These are phyloP conservation scores for Musca vetustissima DNA, from an alignment of 1,140 invertebrate species.

Conservation along the genomic window DNA sequence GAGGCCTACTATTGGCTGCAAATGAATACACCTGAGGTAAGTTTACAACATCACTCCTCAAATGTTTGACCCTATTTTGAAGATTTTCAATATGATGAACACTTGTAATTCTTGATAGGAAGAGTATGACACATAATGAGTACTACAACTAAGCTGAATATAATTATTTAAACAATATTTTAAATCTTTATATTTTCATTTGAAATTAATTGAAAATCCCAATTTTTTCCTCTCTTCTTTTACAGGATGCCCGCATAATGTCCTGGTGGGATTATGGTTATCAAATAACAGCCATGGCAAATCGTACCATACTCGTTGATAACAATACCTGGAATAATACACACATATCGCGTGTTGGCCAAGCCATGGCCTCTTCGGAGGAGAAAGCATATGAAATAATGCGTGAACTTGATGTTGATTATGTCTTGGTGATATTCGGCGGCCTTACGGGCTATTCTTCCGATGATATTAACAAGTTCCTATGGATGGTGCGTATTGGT, in stretches of 20 bases:
- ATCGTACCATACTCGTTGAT: slow-evolving; percentile 95
- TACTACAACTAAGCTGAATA: slow-evolving; percentile 30
- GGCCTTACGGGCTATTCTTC: slow-evolving; percentile 98
- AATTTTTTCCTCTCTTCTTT: slow-evolving; percentile 17
- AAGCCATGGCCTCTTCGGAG: slow-evolving; percentile 96
- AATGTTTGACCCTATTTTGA: slow-evolving; percentile 2
- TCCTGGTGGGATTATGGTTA: slow-evolving; percentile 99
- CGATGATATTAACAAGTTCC: slow-evolving; percentile 98
- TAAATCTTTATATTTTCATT: neutral
- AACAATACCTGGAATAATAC: slow-evolving; percentile 99
- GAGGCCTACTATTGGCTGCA: slow-evolving; percentile 98
- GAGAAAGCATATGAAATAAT: slow-evolving; percentile 97
- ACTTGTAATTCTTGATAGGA: slow-evolving; percentile 37
- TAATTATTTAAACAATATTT: neutral
- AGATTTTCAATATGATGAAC: slow-evolving; percentile 27
- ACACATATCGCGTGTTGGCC: slow-evolving; percentile 95
- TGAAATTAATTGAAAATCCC: neutral
- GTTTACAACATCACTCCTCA: too few species aligned
- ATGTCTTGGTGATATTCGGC: slow-evolving; percentile 97
- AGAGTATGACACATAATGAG: slow-evolving; percentile 36
- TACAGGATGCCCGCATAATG: slow-evolving; percentile 96
- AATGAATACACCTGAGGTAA: slow-evolving; percentile 90
- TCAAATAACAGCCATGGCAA: slow-evolving; percentile 99
- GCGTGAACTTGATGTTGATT: slow-evolving; percentile 95
- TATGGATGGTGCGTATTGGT: slow-evolving; percentile 99